Evolutionary conservation across 2,888 invertebrate genomes (phyloP).

Genomic region (Trichopoda pennipes): DNA sequence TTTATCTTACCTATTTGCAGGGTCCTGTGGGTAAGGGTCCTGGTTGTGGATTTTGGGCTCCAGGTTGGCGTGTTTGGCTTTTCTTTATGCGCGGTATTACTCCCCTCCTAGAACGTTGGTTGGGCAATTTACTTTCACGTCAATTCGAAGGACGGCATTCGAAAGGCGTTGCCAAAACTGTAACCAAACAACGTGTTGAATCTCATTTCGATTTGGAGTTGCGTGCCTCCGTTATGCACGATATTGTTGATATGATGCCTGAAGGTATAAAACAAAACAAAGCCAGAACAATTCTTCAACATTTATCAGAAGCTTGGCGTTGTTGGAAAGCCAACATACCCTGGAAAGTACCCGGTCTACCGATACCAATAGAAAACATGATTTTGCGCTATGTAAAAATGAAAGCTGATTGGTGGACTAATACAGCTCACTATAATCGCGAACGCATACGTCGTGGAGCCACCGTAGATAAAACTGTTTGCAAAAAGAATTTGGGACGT

Average conservation of each 20-base stretch:
- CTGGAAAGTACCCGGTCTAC: constrained; percentile 99
- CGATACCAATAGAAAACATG: constrained; percentile 99
- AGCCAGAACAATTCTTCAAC: constrained; percentile 98
- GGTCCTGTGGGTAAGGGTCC: constrained; percentile 99
- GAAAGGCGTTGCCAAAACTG: constrained; percentile 99
- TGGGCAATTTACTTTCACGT: constrained; percentile 98
- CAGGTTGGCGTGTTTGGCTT: constrained; percentile 99
- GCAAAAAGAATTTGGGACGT: constrained; percentile 99
- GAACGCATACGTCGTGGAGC: constrained; percentile 99
- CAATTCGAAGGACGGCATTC: constrained; percentile 99
- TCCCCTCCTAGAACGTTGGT: constrained; percentile 97
- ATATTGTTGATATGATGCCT: constrained; percentile 99
- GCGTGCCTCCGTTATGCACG: constrained; percentile 97
- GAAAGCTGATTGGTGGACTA: constrained; percentile 99
- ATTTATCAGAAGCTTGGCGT: constrained; percentile 99
- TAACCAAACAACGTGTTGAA: constrained; percentile 99
- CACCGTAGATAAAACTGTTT: constrained; percentile 99
- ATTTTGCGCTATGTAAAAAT: constrained; percentile 99
- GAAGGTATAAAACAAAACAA: constrained; percentile 99
- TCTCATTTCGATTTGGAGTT: constrained; percentile 99
- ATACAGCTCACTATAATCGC: constrained; percentile 99
- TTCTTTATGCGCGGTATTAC: constrained; percentile 99
- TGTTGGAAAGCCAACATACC: constrained; percentile 99
- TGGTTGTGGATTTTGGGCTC: constrained; percentile 99
- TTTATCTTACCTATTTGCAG: constrained; percentile 75